phyloP scores from a whole-genome alignment of 2,888 invertebrate species.

The Pteria penguin region DNA sequence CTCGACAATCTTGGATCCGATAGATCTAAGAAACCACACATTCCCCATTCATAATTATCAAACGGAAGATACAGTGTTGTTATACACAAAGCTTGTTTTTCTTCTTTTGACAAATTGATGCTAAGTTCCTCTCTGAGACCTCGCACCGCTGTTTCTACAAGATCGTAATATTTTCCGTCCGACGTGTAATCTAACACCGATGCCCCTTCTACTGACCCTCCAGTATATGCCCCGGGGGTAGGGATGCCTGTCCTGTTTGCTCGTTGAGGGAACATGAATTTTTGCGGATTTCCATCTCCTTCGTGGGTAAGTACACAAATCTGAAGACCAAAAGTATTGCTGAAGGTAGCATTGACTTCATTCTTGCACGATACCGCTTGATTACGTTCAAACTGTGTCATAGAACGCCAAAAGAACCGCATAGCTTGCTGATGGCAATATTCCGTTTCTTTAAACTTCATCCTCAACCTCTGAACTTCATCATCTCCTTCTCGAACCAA shows the following conservation, averaged over 20 bases:
- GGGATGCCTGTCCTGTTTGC: constrained; percentile 26
- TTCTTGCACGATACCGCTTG: constrained; percentile 25
- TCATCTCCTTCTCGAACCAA: constrained; percentile 24
- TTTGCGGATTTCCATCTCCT: constrained; percentile 30
- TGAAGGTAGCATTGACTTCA: constrained; percentile 31
- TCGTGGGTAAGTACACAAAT: constrained; percentile 42
- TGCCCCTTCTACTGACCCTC: constrained; percentile 40
- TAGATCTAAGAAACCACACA: constrained; percentile 44
- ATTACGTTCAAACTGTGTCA: constrained; percentile 19
- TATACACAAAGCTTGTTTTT: constrained; percentile 34
- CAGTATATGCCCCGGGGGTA: constrained; percentile 34
- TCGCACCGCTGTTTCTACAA: constrained; percentile 41
- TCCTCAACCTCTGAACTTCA: constrained; percentile 30
- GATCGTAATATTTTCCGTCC: constrained; percentile 11
- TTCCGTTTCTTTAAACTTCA: constrained; percentile 14
- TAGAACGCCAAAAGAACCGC: constrained; percentile 39
- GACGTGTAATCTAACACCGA: constrained; percentile 28
- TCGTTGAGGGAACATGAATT: constrained; percentile 40
- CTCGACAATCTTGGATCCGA: constrained; percentile 11
- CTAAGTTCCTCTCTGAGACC: constrained; percentile 44
- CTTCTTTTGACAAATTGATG: constrained; percentile 27
- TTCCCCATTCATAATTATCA: constrained; percentile 44
- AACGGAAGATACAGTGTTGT: constrained; percentile 38
- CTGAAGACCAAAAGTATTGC: constrained; percentile 44
- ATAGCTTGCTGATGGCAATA: constrained; percentile 43